These are phyloP conservation scores for Sciurus carolinensis DNA, from an alignment of 2,797 vertebrate genomes.

Conservation along the genomic window DNA sequence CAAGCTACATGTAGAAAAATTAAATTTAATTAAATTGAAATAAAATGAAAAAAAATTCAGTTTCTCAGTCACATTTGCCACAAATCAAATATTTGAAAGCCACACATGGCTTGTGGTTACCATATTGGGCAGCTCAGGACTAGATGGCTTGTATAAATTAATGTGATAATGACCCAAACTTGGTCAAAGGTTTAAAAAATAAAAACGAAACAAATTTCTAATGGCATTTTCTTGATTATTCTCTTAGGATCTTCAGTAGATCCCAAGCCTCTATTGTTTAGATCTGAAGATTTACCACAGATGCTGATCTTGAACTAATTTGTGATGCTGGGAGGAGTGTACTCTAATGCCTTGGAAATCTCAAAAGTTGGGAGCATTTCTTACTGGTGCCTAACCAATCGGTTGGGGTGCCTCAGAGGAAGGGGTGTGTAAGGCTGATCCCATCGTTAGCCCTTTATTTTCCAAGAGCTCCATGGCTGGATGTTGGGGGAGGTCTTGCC, in stretches of 20 bases:
- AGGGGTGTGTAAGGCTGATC: constrained; percentile 21
- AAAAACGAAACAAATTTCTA: constrained; percentile 46
- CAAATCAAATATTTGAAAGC: constrained; percentile 28
- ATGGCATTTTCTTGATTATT: constrained; percentile 58
- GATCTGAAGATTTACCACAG: constrained; percentile 67
- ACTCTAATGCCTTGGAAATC: constrained; percentile 62
- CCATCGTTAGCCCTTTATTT: constrained; percentile 27
- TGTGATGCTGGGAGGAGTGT: constrained; percentile 55
- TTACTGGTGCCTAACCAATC: not conserved
- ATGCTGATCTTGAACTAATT: constrained; percentile 79
- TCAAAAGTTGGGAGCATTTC: constrained; percentile 51
- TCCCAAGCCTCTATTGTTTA: constrained; percentile 60
- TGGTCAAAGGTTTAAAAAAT: constrained; percentile 25
- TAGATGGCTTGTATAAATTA: not conserved
- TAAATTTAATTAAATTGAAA: constrained; percentile 43
- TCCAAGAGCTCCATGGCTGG: not conserved
- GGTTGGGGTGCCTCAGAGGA: not conserved
- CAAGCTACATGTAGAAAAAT: not conserved
- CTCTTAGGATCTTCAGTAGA: constrained; percentile 55
- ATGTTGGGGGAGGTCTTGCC: constrained; percentile 46
- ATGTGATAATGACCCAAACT: constrained; percentile 44
- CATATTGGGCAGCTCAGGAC: not conserved
- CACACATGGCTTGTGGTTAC: not conserved
- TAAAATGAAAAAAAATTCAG: not conserved
- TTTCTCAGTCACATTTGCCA: not conserved